These are phyloP conservation scores for Procavia capensis DNA, from an alignment of 2,113 vertebrate genomes.

Conservation along the genomic window DNA sequence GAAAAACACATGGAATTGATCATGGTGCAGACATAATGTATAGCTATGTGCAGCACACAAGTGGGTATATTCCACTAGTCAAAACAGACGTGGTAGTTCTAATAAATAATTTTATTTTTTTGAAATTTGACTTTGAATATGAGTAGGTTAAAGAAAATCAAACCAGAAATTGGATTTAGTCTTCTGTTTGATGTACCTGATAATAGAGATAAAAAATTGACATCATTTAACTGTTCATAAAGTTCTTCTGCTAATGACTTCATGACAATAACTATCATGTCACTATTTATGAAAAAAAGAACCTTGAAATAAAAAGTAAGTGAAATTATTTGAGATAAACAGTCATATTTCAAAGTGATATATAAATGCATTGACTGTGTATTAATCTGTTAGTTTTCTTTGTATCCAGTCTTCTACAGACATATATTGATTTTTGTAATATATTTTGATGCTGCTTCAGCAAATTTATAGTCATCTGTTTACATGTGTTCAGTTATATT, in stretches of 20 bases:
- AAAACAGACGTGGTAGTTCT: too few relatives aligned
- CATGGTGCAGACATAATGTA: too few relatives aligned
- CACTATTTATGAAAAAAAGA: neutral
- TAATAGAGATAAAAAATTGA: neutral
- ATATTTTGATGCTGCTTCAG: neutral
- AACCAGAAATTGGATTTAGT: neutral
- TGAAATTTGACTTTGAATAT: too few relatives aligned
- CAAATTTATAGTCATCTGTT: neutral
- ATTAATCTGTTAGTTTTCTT: neutral
- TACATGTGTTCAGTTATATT: neutral
- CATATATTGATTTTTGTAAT: neutral
- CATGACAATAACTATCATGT: neutral
- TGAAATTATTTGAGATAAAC: neutral
- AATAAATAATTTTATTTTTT: too few relatives aligned
- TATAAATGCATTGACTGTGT: neutral
- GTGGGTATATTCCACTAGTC: too few relatives aligned
- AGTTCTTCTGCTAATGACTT: neutral
- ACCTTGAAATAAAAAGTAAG: neutral
- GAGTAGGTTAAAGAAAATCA: neutral
- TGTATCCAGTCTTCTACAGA: neutral
- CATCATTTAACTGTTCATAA: neutral
- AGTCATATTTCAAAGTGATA: neutral
- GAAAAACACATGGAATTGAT: too few relatives aligned
- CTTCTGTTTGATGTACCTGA: neutral
- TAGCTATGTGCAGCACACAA: too few relatives aligned